Percentiles rank a stretch among this genome's conserved stretches.
Conservation (phyloP, 2,888 invertebrate species). For the Pammene aurita region DNA sequence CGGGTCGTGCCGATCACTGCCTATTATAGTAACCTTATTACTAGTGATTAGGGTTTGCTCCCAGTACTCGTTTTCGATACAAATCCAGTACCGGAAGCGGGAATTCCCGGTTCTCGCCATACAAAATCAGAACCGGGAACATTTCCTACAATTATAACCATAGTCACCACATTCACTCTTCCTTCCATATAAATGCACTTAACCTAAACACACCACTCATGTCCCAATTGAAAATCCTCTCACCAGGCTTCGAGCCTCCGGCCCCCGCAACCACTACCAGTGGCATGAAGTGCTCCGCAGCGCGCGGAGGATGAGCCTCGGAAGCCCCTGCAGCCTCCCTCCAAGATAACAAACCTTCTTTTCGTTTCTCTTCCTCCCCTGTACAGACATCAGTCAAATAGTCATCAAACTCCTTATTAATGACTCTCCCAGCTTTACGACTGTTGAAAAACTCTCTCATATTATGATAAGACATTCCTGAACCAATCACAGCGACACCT, state of each 20-base stretch:
- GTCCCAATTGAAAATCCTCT: slow-evolving; percentile 76
- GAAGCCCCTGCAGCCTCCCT: slow-evolving; percentile 66
- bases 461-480: slow-evolving; percentile 79
- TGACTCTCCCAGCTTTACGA: slow-evolving; percentile 53
- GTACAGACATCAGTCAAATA: slow-evolving; percentile 69
- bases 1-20: too few species aligned
- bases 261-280: slow-evolving; percentile 73
- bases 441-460: slow-evolving; percentile 70
- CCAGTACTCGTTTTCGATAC: too few species aligned
- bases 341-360: slow-evolving; percentile 62
- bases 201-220: slow-evolving; percentile 68
- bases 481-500: slow-evolving; percentile 71
- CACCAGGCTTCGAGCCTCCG: slow-evolving; percentile 64
- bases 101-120: too few species aligned
- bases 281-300: slow-evolving; percentile 78
- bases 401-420: slow-evolving; percentile 73
- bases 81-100: too few species aligned
- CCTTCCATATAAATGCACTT: slow-evolving; percentile 75
- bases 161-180: slow-evolving; percentile 50
- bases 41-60: too few species aligned
- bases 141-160: too few species aligned
- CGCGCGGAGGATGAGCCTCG: slow-evolving; percentile 68
- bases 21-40: too few species aligned
- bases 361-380: slow-evolving; percentile 59
- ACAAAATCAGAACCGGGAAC: too few species aligned